Conservation (phyloP, 2,797 vertebrate genomes). For the Halcyon leucocephala region DNA sequence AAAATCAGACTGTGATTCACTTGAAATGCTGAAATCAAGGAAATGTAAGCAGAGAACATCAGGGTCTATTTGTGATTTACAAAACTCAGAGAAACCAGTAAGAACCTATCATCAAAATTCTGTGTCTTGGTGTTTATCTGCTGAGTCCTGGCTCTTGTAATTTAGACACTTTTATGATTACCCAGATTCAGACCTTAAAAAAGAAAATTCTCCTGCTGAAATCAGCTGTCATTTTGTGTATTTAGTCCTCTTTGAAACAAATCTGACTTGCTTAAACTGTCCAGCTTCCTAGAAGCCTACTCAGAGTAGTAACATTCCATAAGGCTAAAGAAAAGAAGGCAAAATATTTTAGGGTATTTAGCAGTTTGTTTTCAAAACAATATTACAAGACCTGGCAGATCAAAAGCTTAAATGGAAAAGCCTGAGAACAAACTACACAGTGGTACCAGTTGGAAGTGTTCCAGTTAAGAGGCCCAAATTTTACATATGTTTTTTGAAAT, state of each 20-base stretch:
- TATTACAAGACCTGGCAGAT: not conserved
- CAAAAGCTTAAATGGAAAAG: not conserved
- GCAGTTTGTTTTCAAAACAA: not conserved
- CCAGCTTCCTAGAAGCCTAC: not conserved
- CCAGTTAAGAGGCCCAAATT: accelerated
- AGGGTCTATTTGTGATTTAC: not conserved
- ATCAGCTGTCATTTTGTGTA: not conserved
- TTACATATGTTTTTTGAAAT: not conserved
- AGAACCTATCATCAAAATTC: not conserved
- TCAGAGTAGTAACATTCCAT: not conserved
- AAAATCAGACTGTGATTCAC: not conserved
- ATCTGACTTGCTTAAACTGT: not conserved
- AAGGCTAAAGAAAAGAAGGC: not conserved
- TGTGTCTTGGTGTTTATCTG: not conserved
- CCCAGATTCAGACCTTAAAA: not conserved
- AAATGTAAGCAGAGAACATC: not conserved
- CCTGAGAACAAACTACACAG: not conserved
- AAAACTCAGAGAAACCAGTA: not conserved
- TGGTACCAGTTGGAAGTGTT: not conserved
- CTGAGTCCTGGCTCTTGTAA: not conserved
- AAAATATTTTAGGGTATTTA: not conserved
- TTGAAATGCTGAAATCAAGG: not conserved
- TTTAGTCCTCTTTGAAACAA: not conserved
- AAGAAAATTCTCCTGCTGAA: not conserved
- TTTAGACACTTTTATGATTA: not conserved